Evolutionary conservation across 1,140 invertebrate species (phyloP).

Genomic region (Telenomus remus): DNA sequence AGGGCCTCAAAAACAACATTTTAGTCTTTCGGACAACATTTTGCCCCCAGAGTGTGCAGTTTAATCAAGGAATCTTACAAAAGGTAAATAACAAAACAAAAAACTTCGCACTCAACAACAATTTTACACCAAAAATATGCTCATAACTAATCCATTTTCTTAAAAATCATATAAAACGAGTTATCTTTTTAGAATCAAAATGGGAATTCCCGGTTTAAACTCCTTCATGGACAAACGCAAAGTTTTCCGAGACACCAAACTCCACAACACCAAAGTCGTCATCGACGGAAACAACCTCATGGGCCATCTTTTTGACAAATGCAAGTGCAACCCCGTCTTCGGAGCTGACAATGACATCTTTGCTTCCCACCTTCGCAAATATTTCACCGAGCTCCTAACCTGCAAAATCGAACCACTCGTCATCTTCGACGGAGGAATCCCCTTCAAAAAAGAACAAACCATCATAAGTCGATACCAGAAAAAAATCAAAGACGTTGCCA

Average conservation of each 20-base stretch:
- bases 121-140: too few relatives aligned
- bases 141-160: too few relatives aligned
- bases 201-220: constrained; percentile 88
- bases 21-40: too few relatives aligned
- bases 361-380: constrained; percentile 78
- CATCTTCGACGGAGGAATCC: constrained; percentile 87
- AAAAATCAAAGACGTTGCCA: constrained; percentile 77
- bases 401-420: constrained; percentile 86
- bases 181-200: constrained; percentile 64
- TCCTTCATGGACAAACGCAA: constrained; percentile 80
- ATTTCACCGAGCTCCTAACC: constrained; percentile 82
- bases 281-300: constrained; percentile 89
- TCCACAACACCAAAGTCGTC: constrained; percentile 84
- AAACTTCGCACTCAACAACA: too few relatives aligned
- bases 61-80: too few relatives aligned
- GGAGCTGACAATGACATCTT: constrained; percentile 91
- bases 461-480: constrained; percentile 77
- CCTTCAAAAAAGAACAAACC: constrained; percentile 85
- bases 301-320: constrained; percentile 81
- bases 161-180: too few relatives aligned
- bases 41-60: too few relatives aligned
- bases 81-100: too few relatives aligned
- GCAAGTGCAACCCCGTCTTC: constrained; percentile 81
- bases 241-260: constrained; percentile 66
- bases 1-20: too few relatives aligned